Conservation (phyloP, 2,888 invertebrate species). For the Drosophila niveifrons region DNA sequence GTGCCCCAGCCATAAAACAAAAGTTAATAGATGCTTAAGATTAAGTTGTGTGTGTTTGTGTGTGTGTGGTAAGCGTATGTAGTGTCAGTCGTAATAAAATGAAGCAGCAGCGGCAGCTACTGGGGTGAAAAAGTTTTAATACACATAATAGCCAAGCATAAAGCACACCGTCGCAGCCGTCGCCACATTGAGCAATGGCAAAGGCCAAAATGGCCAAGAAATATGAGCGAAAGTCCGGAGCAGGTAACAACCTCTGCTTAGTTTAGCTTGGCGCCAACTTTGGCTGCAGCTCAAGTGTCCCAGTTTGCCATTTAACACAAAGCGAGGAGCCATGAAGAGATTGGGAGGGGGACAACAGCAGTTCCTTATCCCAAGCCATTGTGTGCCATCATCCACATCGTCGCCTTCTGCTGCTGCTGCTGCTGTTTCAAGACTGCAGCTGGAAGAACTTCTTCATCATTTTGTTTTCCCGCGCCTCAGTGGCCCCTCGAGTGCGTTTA, state of each 20-base stretch:
- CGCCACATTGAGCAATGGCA: constrained; percentile 59
- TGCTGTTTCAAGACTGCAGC: constrained; percentile 33
- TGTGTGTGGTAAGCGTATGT: constrained; percentile 22
- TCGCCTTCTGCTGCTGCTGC: constrained; percentile 10
- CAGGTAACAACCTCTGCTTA: constrained; percentile 22
- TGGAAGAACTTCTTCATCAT: constrained; percentile 71
- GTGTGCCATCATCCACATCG: constrained; percentile 39
- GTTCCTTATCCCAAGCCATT: constrained; percentile 29
- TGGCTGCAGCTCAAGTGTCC: constrained; percentile 77
- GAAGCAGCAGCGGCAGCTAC: constrained; percentile 49
- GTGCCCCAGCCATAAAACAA: constrained; percentile 69
- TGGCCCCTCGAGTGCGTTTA: constrained; percentile 76
- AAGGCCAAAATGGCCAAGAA: constrained; percentile 63
- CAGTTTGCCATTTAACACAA: constrained; percentile 80
- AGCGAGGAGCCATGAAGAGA: constrained; percentile 15
- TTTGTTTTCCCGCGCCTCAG: constrained; percentile 53
- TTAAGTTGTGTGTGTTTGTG: constrained; percentile 19
- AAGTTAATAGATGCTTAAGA: constrained; percentile 72
- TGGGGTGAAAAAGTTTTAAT: constrained; percentile 77
- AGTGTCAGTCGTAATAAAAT: constrained; percentile 77
- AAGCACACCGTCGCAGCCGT: constrained; percentile 50
- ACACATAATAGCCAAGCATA: constrained; percentile 75
- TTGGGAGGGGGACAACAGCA: not conserved
- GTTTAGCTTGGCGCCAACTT: constrained; percentile 64
- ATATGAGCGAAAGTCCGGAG: constrained; percentile 56